These are phyloP conservation scores for Drosophila sechellia DNA, from an alignment of 1,140 invertebrate genomes.

Conservation along the genomic window DNA sequence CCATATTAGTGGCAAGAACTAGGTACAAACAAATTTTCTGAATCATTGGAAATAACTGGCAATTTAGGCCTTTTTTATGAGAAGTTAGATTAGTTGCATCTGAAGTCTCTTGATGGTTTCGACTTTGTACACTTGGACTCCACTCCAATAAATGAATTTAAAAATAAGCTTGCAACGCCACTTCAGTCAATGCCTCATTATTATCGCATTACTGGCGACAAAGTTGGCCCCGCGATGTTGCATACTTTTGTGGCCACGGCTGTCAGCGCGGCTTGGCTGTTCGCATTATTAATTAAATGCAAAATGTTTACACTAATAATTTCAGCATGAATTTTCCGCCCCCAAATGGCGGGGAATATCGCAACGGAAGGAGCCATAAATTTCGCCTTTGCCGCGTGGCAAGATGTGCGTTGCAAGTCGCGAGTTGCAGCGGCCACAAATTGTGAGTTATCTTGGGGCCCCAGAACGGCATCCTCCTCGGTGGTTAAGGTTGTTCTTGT, in stretches of 20 bases:
- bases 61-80: no score
- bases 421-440: slow-evolving; percentile 69
- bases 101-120: no score
- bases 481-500: slow-evolving; percentile 17
- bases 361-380: slow-evolving; percentile 70
- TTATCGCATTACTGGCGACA: slow-evolving; percentile 64
- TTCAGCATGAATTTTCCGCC: slow-evolving; percentile 65
- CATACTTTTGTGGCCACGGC: slow-evolving; percentile 51
- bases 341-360: slow-evolving; percentile 23
- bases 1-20: no score
- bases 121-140: neutral
- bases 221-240: slow-evolving; percentile 38
- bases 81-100: no score
- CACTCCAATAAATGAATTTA: slow-evolving; percentile 6
- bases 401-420: slow-evolving; percentile 44
- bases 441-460: slow-evolving; percentile 75
- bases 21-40: no score
- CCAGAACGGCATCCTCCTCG: slow-evolving; percentile 40
- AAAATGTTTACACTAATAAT: slow-evolving; percentile 83
- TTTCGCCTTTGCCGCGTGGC: slow-evolving; percentile 39
- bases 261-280: slow-evolving; percentile 53
- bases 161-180: neutral
- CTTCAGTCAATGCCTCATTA: slow-evolving; percentile 46
- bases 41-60: no score
- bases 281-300: slow-evolving; percentile 79